Evolutionary conservation across 2,113 vertebrate genomes (phyloP).

Genomic region (Zingel zingel): DNA sequence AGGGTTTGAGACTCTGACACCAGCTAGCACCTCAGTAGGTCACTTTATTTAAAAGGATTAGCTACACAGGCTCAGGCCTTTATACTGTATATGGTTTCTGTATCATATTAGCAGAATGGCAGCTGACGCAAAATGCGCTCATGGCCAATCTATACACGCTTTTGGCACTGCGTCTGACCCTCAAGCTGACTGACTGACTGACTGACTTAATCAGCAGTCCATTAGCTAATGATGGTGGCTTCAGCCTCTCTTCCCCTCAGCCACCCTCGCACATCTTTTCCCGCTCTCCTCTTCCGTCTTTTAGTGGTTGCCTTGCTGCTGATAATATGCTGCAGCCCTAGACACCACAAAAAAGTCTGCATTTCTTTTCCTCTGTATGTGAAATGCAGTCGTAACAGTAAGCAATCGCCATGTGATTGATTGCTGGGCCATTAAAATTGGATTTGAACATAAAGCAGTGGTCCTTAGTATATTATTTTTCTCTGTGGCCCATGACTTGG

Average conservation of each 20-base stretch:
- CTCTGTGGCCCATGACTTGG: slow-evolving; percentile 23
- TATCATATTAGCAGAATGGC: slow-evolving; percentile 37
- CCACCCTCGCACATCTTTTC: slow-evolving; percentile 38
- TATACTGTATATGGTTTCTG: background rate
- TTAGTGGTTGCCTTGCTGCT: slow-evolving; percentile 18
- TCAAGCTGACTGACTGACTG: slow-evolving; percentile 35
- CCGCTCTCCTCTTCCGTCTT: slow-evolving; percentile 10
- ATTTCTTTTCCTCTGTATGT: slow-evolving; percentile 1
- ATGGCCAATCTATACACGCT: slow-evolving; percentile 44
- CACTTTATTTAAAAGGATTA: slow-evolving; percentile 31
- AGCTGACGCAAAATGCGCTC: slow-evolving; percentile 39
- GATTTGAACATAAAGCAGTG: slow-evolving; percentile 33
- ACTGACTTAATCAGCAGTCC: slow-evolving; percentile 76
- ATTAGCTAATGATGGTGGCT: slow-evolving; percentile 80
- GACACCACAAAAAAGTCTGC: slow-evolving; percentile 9
- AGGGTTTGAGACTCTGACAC: slow-evolving; percentile 1
- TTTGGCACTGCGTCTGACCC: slow-evolving; percentile 61
- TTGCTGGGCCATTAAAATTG: slow-evolving; percentile 31
- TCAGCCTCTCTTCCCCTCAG: slow-evolving; percentile 51
- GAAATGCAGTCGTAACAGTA: background rate
- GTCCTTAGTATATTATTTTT: slow-evolving; percentile 34
- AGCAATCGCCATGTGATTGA: slow-evolving; percentile 33
- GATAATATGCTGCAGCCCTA: slow-evolving; percentile 45
- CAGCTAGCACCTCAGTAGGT: slow-evolving; percentile 7
- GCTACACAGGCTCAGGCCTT: slow-evolving; percentile 2